A percentile compares a stretch with the other conserved stretches of the same genome.
phyloP scores from a whole-genome alignment of 2,888 invertebrate species.

The Lordiphosa fenestrarum region DNA sequence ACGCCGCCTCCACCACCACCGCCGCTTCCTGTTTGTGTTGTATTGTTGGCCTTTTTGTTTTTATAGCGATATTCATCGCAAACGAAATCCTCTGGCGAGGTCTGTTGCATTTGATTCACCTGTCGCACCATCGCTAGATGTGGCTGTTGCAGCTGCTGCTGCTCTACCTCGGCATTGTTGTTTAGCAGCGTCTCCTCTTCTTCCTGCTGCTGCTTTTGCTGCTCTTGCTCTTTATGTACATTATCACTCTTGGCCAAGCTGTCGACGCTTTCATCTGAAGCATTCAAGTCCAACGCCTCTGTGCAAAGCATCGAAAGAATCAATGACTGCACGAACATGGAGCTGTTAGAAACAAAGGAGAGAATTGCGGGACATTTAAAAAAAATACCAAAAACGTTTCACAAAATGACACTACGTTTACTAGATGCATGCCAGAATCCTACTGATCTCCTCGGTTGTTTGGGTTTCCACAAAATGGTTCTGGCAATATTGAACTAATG shows the following conservation, averaged over 20 bases:
- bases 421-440: too few species aligned
- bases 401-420: too few species aligned
- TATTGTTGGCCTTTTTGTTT: constrained; percentile 67
- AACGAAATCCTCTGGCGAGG: constrained; percentile 79
- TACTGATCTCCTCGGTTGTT: too few species aligned
- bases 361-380: background rate
- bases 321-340: constrained; percentile 86
- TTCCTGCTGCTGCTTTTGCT: constrained; percentile 52
- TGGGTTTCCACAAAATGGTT: too few species aligned
- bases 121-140: constrained; percentile 60
- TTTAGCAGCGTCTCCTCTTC: constrained; percentile 76
- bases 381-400: background rate
- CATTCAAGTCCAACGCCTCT: constrained; percentile 55
- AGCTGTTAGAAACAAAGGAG: constrained; percentile 56
- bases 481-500: too few species aligned
- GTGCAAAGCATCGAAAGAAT: constrained; percentile 81
- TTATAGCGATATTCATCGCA: constrained; percentile 77
- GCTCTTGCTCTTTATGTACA: constrained; percentile 78
- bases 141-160: constrained; percentile 57
- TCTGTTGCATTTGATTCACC: constrained; percentile 80
- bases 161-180: constrained; percentile 76
- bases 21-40: constrained; percentile 67
- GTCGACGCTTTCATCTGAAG: constrained; percentile 45
- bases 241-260: constrained; percentile 78
- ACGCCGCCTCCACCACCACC: constrained; percentile 48